Base-by-base conservation (phyloP, 2,113 vertebrate species). In the Anguilla japonica region DNA sequence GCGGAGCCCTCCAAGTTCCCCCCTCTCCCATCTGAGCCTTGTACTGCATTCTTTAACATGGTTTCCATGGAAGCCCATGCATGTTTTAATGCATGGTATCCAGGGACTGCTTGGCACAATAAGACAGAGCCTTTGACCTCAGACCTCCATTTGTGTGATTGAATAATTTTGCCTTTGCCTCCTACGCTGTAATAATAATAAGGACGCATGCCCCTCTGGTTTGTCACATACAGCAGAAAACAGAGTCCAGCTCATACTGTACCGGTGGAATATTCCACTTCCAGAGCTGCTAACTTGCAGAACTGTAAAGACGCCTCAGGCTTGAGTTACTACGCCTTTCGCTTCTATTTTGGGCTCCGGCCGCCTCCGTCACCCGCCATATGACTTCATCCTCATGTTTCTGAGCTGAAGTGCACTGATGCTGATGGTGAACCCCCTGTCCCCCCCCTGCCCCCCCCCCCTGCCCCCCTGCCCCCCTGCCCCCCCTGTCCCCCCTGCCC, bases 401-500 rank as follows among this genome's bases (percentile, higher is more conserved):
- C 50, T 1, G 50, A 53, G 50, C 50, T 53, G 50, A 53, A 46
- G 8, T 8, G 8, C 8, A 8, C 43, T 46, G 43, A 46, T 46
- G 2, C 43, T 46, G 43, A 46, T 46, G 43, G 43, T 46, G 43
- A 46, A 46, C 34, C 34, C 43, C 43, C 5, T 46, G 43, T 9
- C 43, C 9, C 5, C n/a, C 11, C 50, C 50, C 7, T 53, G 50
- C 8, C 50, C 50, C 50, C 50, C 50, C 50, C 11, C 50, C 50
- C 7, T 53, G 50, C 8, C 50, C 50, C 50, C 50, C 50, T 53
- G 5, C 50, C 50, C 26, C 26, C 39, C 89, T n/a, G 87, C 5
- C 91, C 84, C 85, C 46, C 53, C n/a, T n/a, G n/a, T n/a, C n/a
- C n/a, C 34, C 34, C 34, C 34, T 34, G 34, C 1, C 34, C 34